Conservation (phyloP, 2,113 vertebrate species). For the Hydropotes inermis region DNA sequence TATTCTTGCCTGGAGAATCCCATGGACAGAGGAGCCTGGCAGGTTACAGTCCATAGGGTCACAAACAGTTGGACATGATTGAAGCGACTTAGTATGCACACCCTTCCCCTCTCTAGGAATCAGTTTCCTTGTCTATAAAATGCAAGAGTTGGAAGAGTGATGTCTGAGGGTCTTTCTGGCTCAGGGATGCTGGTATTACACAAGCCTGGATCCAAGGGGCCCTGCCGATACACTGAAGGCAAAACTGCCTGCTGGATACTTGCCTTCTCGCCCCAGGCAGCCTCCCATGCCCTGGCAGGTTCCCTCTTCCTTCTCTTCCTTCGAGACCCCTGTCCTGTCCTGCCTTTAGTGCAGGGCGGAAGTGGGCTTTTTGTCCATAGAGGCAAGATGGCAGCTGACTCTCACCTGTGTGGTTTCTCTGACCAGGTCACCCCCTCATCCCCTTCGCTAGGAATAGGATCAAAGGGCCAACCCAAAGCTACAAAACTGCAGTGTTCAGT, state of each 20-base stretch:
- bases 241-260: too few species aligned
- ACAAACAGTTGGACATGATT: background rate
- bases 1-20: background rate
- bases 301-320: background rate
- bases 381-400: background rate
- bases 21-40: background rate
- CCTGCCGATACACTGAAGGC: accelerated
- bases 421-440: background rate
- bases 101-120: background rate
- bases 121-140: background rate
- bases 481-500: background rate
- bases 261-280: too few species aligned
- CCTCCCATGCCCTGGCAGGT: accelerated
- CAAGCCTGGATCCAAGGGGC: too few species aligned
- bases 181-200: background rate
- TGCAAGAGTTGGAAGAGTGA: background rate
- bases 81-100: background rate
- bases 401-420: background rate
- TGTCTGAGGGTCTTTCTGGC: background rate
- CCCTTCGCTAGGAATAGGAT: accelerated
- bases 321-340: accelerated
- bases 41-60: background rate
- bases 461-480: background rate
- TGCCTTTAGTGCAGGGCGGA: background rate
- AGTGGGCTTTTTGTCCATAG: background rate